Evolutionary conservation across 2,888 invertebrate species (phyloP).

Genomic region (Apamea anceps): DNA sequence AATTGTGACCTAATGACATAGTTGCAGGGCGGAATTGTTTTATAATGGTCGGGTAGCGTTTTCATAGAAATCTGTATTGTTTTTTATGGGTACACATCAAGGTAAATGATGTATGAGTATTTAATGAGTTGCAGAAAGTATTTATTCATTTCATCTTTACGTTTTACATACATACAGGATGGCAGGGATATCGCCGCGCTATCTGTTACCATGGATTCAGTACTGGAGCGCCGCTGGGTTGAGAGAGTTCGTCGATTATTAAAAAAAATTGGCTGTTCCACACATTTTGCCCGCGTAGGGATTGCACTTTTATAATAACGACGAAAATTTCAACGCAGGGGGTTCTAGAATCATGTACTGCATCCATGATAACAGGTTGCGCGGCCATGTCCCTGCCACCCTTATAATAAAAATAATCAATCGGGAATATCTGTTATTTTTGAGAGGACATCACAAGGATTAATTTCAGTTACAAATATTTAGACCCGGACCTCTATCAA

Average conservation of each 20-base stretch:
- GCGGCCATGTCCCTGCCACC: too few relatives aligned
- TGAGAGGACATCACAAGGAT: background rate
- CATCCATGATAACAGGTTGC: too few relatives aligned
- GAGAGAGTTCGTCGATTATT: too few relatives aligned
- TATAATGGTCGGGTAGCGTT: constrained; percentile 50
- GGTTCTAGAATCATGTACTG: too few relatives aligned
- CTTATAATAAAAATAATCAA: background rate
- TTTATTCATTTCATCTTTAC: background rate
- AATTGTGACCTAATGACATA: constrained; percentile 72
- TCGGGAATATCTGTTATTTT: background rate
- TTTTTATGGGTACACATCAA: background rate
- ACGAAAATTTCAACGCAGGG: too few relatives aligned
- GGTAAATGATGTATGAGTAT: background rate
- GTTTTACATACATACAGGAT: background rate
- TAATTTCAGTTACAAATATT: background rate
- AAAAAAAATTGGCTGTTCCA: too few relatives aligned
- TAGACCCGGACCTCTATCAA: background rate
- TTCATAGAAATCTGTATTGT: constrained; percentile 49
- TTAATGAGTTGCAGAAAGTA: background rate
- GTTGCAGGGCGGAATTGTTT: constrained; percentile 65
- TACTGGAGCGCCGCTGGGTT: too few relatives aligned
- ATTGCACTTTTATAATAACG: too few relatives aligned
- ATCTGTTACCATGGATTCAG: too few relatives aligned
- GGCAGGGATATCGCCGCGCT: too few relatives aligned
- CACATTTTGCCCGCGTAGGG: too few relatives aligned